Conservation (phyloP, 2,113 vertebrate species). For the Rhipidura dahli region DNA sequence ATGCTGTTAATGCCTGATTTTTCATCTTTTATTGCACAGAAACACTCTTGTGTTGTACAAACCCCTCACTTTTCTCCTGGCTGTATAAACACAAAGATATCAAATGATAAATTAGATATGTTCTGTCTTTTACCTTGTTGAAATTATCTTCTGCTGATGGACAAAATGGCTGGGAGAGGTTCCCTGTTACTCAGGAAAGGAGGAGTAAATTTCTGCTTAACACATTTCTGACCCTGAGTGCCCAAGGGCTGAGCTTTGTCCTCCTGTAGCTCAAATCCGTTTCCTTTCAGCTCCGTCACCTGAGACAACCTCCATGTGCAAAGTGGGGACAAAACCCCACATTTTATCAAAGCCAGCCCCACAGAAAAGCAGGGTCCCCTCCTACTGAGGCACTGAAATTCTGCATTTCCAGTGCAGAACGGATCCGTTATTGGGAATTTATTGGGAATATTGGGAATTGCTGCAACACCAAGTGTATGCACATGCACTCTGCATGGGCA, state of each 20-base stretch:
- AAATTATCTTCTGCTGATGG: neutral
- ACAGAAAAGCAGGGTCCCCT: neutral
- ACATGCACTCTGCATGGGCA: neutral
- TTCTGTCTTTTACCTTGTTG: neutral
- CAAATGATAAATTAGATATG: accelerated
- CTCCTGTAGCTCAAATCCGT: accelerated
- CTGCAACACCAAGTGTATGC: accelerated
- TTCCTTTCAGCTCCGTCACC: neutral
- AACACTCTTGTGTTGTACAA: neutral
- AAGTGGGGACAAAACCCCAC: neutral
- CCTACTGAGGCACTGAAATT: accelerated
- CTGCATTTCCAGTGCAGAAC: accelerated
- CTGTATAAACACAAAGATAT: neutral
- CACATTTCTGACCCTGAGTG: neutral
- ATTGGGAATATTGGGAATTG: too few relatives aligned
- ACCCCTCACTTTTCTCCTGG: neutral
- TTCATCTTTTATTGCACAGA: neutral
- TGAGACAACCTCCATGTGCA: neutral
- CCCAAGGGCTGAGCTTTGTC: neutral
- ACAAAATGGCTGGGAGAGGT: neutral
- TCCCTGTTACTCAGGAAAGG: neutral
- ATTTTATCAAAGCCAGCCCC: neutral
- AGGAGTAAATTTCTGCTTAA: neutral
- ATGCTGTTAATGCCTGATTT: neutral
- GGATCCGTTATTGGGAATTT: too few relatives aligned